Evolutionary conservation across 2,113 vertebrate species (phyloP).

Genomic region (Steatornis caripensis): DNA sequence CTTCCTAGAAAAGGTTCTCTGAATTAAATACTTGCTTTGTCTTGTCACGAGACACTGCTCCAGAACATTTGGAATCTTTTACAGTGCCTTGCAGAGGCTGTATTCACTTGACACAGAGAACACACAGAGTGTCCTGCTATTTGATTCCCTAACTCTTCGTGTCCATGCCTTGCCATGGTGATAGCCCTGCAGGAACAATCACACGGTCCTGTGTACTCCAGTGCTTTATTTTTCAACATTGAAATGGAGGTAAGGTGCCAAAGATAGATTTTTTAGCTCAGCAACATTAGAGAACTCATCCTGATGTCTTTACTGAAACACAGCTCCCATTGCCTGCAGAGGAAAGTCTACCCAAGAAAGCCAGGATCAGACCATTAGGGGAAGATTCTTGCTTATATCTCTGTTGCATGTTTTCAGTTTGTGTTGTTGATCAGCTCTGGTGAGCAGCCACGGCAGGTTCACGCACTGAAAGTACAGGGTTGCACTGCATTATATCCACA

Average conservation of each 20-base stretch:
- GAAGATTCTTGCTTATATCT: background rate
- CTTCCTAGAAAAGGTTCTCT: background rate
- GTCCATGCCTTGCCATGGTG: background rate
- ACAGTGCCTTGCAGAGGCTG: accelerated
- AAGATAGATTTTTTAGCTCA: background rate
- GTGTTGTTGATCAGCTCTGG: background rate
- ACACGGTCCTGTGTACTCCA: background rate
- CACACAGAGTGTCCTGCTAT: background rate
- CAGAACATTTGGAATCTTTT: background rate
- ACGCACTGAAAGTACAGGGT: background rate
- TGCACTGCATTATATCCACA: background rate
- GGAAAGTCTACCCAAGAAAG: background rate
- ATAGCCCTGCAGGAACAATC: background rate
- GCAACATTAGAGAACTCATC: background rate
- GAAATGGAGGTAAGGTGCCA: background rate
- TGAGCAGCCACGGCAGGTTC: background rate
- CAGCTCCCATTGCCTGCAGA: background rate
- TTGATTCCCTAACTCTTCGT: background rate
- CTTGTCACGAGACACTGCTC: background rate
- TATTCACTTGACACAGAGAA: background rate
- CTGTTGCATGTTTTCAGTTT: accelerated
- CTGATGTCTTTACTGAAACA: background rate
- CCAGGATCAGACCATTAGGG: background rate
- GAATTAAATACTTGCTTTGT: background rate
- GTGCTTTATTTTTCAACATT: background rate